phyloP scores from a whole-genome alignment of 2,888 invertebrate species.

The Lissocephala sabroskyi region DNA sequence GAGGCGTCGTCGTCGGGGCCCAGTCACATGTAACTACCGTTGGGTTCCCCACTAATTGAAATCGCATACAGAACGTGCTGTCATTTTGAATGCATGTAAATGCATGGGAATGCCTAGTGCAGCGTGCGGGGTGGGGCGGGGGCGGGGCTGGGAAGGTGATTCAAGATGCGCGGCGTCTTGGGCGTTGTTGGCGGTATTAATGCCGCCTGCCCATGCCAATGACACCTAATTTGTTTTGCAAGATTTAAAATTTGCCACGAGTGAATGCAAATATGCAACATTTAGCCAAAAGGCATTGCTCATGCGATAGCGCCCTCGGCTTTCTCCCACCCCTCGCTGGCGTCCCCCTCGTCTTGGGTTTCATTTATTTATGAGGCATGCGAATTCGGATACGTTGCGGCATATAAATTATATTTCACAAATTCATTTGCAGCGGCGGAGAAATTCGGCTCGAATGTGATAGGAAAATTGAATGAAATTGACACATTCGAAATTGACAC shows the following conservation, averaged over 20 bases:
- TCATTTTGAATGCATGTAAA: no score
- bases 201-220: constrained; percentile 7
- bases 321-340: background rate
- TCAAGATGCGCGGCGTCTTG: no score
- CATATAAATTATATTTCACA: constrained; percentile 9
- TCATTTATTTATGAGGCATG: constrained; percentile 45
- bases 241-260: constrained; percentile 37
- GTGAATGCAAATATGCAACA: constrained; percentile 29
- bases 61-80: constrained; percentile 19
- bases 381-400: constrained; percentile 28
- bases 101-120: no score
- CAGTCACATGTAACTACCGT: constrained; percentile 40
- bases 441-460: no score
- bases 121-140: no score
- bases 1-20: no score
- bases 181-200: background rate
- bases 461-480: no score
- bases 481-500: no score
- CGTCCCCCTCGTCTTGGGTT: constrained; percentile 2
- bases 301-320: background rate
- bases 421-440: background rate
- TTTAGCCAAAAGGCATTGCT: constrained; percentile 1
- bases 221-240: constrained; percentile 37
- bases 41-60: constrained; percentile 46
- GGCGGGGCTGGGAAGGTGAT: no score